These are phyloP conservation scores for Odontamblyopus lacepedii DNA, from an alignment of 2,797 vertebrate genomes.

Conservation along the genomic window DNA sequence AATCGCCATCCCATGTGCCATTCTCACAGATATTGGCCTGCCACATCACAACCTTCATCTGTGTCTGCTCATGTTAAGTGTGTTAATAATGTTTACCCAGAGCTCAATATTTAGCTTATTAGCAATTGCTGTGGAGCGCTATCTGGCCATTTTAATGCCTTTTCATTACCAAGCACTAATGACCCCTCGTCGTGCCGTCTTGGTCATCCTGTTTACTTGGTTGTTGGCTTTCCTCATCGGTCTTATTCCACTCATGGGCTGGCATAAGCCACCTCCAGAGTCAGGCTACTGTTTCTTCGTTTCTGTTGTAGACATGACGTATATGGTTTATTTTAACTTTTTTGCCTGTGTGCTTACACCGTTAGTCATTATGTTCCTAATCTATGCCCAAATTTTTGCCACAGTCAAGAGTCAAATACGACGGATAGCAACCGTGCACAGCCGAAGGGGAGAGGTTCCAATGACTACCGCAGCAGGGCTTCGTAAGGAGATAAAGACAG, in stretches of 20 bases:
- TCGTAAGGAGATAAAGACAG: conserved; percentile 74
- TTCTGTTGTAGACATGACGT: conserved; percentile 70
- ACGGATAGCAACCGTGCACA: conserved; percentile 57
- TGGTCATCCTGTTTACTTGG: conserved; percentile 76
- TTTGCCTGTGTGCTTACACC: conserved; percentile 71
- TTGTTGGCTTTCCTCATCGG: conserved; percentile 70
- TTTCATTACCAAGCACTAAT: conserved; percentile 76
- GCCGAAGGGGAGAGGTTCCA: conserved; percentile 35
- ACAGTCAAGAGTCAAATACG: conserved; percentile 71
- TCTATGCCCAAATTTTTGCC: conserved; percentile 76
- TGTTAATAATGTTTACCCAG: conserved; percentile 81
- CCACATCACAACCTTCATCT: conserved; percentile 73
- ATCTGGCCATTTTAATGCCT: conserved; percentile 82
- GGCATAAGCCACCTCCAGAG: conserved; percentile 68
- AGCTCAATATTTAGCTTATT: conserved; percentile 84
- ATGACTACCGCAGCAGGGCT: conserved; percentile 40
- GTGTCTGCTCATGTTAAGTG: conserved; percentile 81
- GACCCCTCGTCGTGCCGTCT: conserved; percentile 69
- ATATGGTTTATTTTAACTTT: conserved; percentile 78
- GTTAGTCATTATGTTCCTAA: conserved; percentile 77
- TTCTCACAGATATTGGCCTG: conserved; percentile 76
- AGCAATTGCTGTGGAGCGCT: conserved; percentile 80
- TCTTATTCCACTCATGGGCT: conserved; percentile 79
- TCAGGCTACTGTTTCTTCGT: conserved; percentile 74
- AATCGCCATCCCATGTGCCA: conserved; percentile 81